These are phyloP conservation scores for Phaenicophaeus curvirostris DNA, from an alignment of 2,797 vertebrate genomes.

Conservation along the genomic window DNA sequence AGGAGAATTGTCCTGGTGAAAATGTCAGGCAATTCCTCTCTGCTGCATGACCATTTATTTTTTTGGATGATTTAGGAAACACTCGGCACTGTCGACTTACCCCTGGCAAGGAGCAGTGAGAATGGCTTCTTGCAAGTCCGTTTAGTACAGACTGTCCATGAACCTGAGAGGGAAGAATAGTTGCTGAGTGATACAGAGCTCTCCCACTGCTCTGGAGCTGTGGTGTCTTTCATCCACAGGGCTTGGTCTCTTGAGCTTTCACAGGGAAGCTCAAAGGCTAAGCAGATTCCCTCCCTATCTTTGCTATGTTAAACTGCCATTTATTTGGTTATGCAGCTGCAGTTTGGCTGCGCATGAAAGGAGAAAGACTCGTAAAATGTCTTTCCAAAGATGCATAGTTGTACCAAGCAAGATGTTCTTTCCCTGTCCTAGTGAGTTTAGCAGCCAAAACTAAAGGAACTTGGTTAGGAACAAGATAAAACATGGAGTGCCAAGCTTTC, in stretches of 20 bases:
- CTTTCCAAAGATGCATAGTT: background rate
- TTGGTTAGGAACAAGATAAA: conserved; percentile 23
- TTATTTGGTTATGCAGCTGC: background rate
- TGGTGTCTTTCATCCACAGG: background rate
- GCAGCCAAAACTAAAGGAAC: background rate
- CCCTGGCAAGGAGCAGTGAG: background rate
- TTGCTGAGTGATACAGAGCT: background rate
- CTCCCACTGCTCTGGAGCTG: background rate
- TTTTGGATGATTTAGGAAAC: background rate
- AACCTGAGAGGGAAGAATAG: background rate
- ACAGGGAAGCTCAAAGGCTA: background rate
- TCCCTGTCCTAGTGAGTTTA: background rate
- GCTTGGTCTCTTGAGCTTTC: background rate
- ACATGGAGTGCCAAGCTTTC: background rate
- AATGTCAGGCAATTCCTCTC: background rate
- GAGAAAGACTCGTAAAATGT: background rate
- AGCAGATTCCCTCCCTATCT: background rate
- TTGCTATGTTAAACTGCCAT: background rate
- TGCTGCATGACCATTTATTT: background rate
- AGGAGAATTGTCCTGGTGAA: background rate
- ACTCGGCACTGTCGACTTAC: background rate
- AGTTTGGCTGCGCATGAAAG: conserved; percentile 5
- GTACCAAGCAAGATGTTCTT: background rate
- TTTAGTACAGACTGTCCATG: background rate
- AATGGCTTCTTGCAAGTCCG: background rate